Conservation (phyloP, 2,888 invertebrate genomes). For the Cheilosia urbana region DNA sequence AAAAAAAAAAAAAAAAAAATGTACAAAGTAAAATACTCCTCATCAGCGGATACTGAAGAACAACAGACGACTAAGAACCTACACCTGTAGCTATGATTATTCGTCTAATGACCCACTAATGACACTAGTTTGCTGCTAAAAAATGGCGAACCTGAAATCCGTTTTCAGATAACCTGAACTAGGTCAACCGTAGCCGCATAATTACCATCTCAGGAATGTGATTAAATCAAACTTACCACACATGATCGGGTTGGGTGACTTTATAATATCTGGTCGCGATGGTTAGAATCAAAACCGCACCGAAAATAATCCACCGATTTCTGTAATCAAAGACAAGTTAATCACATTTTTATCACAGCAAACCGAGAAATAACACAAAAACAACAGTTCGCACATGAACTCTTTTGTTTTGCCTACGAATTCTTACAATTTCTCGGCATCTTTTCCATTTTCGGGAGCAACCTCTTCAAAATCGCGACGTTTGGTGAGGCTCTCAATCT, state of each 20-base stretch:
- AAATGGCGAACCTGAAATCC: neutral
- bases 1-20: too few relatives aligned
- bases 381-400: constrained; percentile 76
- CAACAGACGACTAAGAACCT: too few relatives aligned
- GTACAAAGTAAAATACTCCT: too few relatives aligned
- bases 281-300: constrained; percentile 87
- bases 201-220: constrained; percentile 2
- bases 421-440: constrained; percentile 75
- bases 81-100: too few relatives aligned
- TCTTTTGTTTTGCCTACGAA: constrained; percentile 73
- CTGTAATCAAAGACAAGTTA: constrained; percentile 73
- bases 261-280: constrained; percentile 93
- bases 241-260: constrained; percentile 95
- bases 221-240: constrained; percentile 89
- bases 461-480: constrained; percentile 15
- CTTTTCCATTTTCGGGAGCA: constrained; percentile 11
- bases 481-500: constrained; percentile 37
- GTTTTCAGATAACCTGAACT: neutral
- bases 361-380: neutral
- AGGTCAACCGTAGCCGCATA: constrained; percentile 19
- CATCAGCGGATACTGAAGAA: too few relatives aligned
- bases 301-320: constrained; percentile 89
- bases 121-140: too few relatives aligned
- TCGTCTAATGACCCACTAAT: too few relatives aligned
- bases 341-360: neutral